Conservation (phyloP, 2,888 invertebrate genomes). For the Gortyna flavago region DNA sequence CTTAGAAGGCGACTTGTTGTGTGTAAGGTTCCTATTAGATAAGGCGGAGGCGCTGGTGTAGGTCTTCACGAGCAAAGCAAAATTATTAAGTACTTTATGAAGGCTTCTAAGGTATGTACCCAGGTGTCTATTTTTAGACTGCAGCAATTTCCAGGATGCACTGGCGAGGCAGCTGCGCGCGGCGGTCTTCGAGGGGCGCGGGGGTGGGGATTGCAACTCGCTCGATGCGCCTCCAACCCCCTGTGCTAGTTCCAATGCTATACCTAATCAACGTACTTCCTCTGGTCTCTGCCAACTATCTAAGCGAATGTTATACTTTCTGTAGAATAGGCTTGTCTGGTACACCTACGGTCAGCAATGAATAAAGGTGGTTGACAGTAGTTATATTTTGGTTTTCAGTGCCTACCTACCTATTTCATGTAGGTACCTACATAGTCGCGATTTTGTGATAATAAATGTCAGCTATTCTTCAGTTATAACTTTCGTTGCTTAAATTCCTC, state of each 20-base stretch:
- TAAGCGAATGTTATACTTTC: background rate
- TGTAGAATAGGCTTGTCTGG: background rate
- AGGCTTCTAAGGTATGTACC: background rate
- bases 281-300: background rate
- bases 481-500: background rate
- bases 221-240: slow-evolving; percentile 12
- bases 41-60: too few relatives aligned
- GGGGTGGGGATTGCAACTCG: background rate
- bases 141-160: background rate
- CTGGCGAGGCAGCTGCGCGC: slow-evolving; percentile 9
- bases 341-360: background rate
- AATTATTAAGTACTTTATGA: background rate
- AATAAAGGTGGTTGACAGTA: background rate
- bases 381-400: background rate
- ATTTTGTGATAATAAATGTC: background rate
- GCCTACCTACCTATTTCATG: background rate
- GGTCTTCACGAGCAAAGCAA: background rate
- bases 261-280: background rate
- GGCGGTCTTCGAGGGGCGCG: too few relatives aligned
- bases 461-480: background rate
- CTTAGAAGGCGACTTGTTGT: slow-evolving; percentile 14
- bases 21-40: background rate
- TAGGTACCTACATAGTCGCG: background rate
- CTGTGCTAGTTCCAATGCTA: background rate
- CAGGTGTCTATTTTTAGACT: slow-evolving; percentile 4